Evolutionary conservation across 1,140 invertebrate species (phyloP), one percentile per base, ranked within the genome.

Genomic region (Drosophila tsacasi): DNA sequence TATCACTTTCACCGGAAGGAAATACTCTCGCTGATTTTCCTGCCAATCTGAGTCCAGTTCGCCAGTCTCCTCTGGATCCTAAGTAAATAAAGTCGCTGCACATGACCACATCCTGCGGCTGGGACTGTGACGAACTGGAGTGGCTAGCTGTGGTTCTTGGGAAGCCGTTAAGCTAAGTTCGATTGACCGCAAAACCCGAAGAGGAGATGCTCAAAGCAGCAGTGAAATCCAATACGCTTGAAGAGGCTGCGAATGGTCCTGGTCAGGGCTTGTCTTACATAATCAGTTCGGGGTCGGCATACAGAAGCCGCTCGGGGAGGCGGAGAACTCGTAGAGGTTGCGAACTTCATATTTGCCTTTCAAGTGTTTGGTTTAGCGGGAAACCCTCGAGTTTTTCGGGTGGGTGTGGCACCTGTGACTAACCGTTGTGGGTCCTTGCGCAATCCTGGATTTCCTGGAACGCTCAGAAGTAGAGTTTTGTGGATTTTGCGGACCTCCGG

Each of bases 131-230:
- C 46, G 35, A 69, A 69, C 37, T 21, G 40, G 59, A 50, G 35
- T 39, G 21, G 35, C 54, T 57, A 57, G 54, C 54, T 39, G 62
- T 52, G 27, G 50, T 42, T 49, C 64, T 47, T 17, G 72, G 59
- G 27, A 62, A 35, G 61, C 85, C 85, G 85, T 90, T 90, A 90
- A 89, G 81, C 79, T 85, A 90, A 90, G 86, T 81, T 90, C 71
- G 74, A 76, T 82, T 90, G 85, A 89, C 85, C 85, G 75, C 85
- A 89, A 62, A 62, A 58, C 62, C 64, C 40, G 19, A 50, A 72
- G 69, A 71, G 37, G 66, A 67, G 50, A 67, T 21, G 3, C 21
- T 25, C 23, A 59, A 49, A 42, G 46, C 67, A 47, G 60, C 73
- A 76, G 60, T 90, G 77, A 90, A 89, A 89, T 76, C 59, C 84